Base-by-base conservation (phyloP, 2,113 vertebrate species). In the Campylomormyrus tamandua region DNA sequence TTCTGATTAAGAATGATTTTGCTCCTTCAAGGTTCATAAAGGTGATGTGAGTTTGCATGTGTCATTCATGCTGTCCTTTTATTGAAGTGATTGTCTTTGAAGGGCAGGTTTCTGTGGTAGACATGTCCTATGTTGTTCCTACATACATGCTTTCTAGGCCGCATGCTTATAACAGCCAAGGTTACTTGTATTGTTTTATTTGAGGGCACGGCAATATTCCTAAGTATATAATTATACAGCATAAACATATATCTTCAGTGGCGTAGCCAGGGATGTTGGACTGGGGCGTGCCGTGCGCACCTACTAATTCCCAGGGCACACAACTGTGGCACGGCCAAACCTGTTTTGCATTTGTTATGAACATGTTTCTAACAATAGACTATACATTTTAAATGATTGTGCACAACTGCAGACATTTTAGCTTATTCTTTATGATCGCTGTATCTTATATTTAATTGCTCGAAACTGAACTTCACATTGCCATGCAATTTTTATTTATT, bases 151-250 rank as follows among this genome's bases (percentile, higher is more conserved):
- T 10, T 42, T 66, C 66, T 35, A 45, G 6, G 21, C 53, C 31
- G 21, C 8, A 66, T n/a, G 19, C 46, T 87, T 89, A 49, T 39
- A 35, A 52, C 24, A 87, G 49, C 91, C 90, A 35, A 88, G 88
- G 90, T 89, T 87, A 80, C 35, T 86, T 88, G 83, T 70, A 89
- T 88, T 91, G 85, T 86, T 91, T 91, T 89, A 89, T 83, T 48
- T 89, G 89, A 92, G 91, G 91, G 88, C 88, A 19, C 24, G 24
- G 15, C 35, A 89, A 70, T n/a, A 27, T 66, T 66, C 62, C 9
- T 27, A 27, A 66, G 2, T 31, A 3, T 66, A 66, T 66, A 27
- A 11, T 66, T 11, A 66, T 66, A 31, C 62, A 31, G n/a, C 62
- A 66, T 27, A 31, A 66, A 27, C 62, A 66, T 27, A 66, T 27